Percentiles rank a stretch among this genome's conserved stretches.
These are phyloP conservation scores for Drosophila orosa DNA, from an alignment of 1,140 invertebrate species.

Conservation along the genomic window DNA sequence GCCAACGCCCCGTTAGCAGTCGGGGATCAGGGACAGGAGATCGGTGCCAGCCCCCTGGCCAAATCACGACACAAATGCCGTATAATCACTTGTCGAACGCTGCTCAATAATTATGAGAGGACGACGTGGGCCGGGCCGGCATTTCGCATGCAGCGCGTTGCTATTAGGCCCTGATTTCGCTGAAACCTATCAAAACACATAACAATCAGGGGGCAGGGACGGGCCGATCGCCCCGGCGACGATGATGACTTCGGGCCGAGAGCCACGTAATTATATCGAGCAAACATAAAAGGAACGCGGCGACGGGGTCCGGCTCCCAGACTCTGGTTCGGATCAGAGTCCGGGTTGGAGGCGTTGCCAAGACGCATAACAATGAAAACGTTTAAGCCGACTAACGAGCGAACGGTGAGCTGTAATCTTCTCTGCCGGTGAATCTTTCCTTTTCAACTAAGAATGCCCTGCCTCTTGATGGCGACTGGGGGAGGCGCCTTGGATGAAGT, in stretches of 20 bases:
- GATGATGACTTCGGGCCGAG: conserved; percentile 73
- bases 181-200: conserved; percentile 82
- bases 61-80: conserved; percentile 75
- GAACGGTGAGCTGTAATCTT: conserved; percentile 69
- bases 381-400: conserved; percentile 79
- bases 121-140: conserved; percentile 27
- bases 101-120: conserved; percentile 75
- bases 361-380: conserved; percentile 79
- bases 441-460: conserved; percentile 25
- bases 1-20: conserved; percentile 14
- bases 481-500: conserved; percentile 74
- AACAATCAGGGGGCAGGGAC: conserved; percentile 61
- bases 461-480: conserved; percentile 33
- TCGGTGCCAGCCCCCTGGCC: conserved; percentile 18
- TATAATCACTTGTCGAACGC: conserved; percentile 80
- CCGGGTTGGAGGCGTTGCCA: conserved; percentile 60
- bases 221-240: conserved; percentile 39
- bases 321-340: conserved; percentile 1
- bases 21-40: neutral
- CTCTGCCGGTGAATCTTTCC: conserved; percentile 39
- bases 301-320: conserved; percentile 20
- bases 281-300: conserved; percentile 74
- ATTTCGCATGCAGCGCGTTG: conserved; percentile 64
- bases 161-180: conserved; percentile 77
- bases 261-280: conserved; percentile 75